Evolutionary conservation across 1,140 invertebrate genomes (phyloP).

Genomic region (Temnothorax nylanderi): DNA sequence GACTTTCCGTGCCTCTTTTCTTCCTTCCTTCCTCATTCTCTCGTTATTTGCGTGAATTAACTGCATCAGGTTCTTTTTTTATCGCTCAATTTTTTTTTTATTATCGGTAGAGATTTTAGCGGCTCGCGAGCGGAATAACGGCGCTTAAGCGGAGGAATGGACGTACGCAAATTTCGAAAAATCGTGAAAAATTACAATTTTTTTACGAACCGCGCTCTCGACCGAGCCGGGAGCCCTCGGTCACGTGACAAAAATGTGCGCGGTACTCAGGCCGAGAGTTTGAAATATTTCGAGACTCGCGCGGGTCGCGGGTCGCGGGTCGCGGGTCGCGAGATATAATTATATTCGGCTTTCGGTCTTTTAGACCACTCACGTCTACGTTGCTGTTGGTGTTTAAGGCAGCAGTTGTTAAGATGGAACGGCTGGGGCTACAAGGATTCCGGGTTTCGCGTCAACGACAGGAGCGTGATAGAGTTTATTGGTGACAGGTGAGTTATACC

Average conservation of each 20-base stretch:
- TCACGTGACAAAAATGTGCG: conserved; percentile 60
- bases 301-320: background rate
- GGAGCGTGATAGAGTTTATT: conserved; percentile 89
- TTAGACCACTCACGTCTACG: background rate
- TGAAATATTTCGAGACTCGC: background rate
- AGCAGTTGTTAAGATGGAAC: conserved; percentile 97
- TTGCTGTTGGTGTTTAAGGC: conserved; percentile 85
- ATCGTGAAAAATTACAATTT: background rate
- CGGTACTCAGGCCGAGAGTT: background rate
- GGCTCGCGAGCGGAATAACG: too few species aligned
- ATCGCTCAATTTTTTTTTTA: background rate
- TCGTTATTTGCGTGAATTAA: background rate
- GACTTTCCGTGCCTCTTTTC: background rate
- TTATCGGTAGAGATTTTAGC: too few species aligned
- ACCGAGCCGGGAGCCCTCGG: background rate
- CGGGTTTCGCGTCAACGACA: conserved; percentile 89
- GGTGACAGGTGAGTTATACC: conserved; percentile 89
- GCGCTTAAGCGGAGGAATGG: background rate
- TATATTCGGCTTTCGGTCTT: conserved; percentile 32
- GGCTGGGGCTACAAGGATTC: conserved; percentile 99
- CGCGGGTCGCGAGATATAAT: conserved; percentile 3
- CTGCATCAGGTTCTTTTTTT: too few species aligned
- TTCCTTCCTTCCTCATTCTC: background rate
- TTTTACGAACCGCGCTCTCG: background rate
- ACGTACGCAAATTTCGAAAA: conserved; percentile 5